phyloP scores from a whole-genome alignment of 2,113 vertebrate genomes.

The Nothoprocta perdicaria region DNA sequence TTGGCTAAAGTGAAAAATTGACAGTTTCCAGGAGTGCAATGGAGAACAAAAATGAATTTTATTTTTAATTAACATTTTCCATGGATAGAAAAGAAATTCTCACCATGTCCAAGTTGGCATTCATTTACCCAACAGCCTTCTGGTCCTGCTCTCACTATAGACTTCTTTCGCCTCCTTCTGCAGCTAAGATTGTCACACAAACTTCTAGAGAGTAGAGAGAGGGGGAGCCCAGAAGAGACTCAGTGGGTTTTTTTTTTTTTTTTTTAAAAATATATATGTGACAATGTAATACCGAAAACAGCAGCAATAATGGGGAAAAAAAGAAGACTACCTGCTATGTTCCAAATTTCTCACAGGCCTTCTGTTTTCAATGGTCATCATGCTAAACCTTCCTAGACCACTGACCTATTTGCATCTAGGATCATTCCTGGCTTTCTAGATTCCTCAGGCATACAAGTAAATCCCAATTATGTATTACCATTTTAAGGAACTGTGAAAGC shows the following conservation, averaged over 20 bases:
- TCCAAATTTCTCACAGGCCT: not conserved
- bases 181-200: not conserved
- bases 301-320: not conserved
- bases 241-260: not conserved
- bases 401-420: conserved; percentile 6
- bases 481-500: conserved; percentile 46
- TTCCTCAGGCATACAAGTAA: not conserved
- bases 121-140: not conserved
- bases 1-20: not conserved
- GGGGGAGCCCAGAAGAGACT: not conserved
- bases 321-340: not conserved
- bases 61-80: not conserved
- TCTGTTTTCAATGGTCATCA: not conserved
- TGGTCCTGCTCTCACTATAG: not conserved
- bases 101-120: not conserved
- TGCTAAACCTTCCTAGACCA: not conserved
- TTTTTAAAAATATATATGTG: not conserved
- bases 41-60: not conserved
- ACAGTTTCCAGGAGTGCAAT: not conserved
- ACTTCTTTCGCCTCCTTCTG: not conserved
- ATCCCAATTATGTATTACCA: conserved; percentile 41
- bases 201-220: not conserved
- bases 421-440: not conserved
- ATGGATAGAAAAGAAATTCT: not conserved
- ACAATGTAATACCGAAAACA: conserved; percentile 2